A percentile compares a stretch with the other conserved stretches of the same genome.
Conservation (phyloP, 2,888 invertebrate species). For the Aleiodes leptofemur region DNA sequence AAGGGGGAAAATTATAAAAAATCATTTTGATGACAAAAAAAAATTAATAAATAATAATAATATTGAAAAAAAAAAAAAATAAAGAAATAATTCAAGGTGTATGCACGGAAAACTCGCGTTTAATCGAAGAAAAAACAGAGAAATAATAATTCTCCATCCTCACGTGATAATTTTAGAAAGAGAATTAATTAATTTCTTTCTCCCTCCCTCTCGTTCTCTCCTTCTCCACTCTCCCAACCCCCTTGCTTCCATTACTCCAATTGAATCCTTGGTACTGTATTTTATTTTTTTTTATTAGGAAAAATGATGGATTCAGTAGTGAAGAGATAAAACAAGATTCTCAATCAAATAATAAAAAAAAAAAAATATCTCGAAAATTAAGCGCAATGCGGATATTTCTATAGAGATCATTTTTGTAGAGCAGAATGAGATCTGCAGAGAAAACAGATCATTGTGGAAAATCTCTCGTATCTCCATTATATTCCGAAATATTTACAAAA, state of each 20-base stretch:
- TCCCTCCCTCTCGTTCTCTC: constrained; percentile 59
- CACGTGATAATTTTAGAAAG: constrained; percentile 39
- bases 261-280: constrained; percentile 32
- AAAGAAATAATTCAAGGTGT: constrained; percentile 43
- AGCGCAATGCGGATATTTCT: too few relatives aligned
- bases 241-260: constrained; percentile 41
- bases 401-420: too few relatives aligned
- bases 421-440: too few relatives aligned
- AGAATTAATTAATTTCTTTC: constrained; percentile 54
- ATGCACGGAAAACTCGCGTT: constrained; percentile 42
- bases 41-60: constrained; percentile 27
- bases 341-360: too few relatives aligned
- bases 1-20: constrained; percentile 47
- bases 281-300: constrained; percentile 21
- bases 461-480: too few relatives aligned
- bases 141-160: constrained; percentile 47
- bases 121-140: constrained; percentile 40
- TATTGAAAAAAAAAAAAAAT: constrained; percentile 7
- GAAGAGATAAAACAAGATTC: too few relatives aligned
- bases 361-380: too few relatives aligned
- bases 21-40: constrained; percentile 53
- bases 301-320: too few relatives aligned
- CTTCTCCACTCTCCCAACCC: constrained; percentile 39
- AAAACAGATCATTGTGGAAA: too few relatives aligned
- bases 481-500: constrained; percentile 10